phyloP scores from a whole-genome alignment of 2,113 vertebrate species.

The Apodemus speciosus region DNA sequence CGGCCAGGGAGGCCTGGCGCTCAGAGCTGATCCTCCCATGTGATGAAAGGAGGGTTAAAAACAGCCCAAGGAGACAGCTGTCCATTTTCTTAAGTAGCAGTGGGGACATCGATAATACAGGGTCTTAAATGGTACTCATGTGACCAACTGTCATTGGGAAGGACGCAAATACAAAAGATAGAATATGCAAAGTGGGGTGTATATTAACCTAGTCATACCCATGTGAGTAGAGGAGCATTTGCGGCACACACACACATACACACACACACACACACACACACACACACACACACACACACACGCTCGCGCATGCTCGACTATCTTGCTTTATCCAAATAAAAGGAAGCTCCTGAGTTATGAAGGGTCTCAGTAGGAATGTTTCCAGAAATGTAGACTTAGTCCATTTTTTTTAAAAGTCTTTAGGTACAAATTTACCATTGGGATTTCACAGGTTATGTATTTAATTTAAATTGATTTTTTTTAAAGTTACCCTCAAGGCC shows the following conservation, averaged over 20 bases:
- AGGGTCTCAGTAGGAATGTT: not conserved
- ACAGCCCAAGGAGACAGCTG: not conserved
- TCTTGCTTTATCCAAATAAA: not conserved
- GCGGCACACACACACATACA: not conserved
- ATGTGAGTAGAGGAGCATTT: not conserved
- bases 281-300: not conserved
- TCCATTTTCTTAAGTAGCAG: not conserved
- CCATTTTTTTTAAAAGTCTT: conserved; percentile 1
- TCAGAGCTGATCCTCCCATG: not conserved
- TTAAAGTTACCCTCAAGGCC: not conserved
- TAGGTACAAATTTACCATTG: not conserved
- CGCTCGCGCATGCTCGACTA: not conserved
- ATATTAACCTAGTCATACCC: too few relatives aligned
- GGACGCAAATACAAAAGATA: not conserved
- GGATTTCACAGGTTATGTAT: not conserved
- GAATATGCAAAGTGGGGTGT: not conserved
- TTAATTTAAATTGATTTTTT: not conserved
- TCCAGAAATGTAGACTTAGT: not conserved
- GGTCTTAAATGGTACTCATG: not conserved
- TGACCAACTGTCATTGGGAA: not conserved
- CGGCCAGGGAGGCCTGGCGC: not conserved
- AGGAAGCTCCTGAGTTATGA: not conserved
- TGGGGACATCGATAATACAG: not conserved
- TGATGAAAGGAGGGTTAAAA: not conserved
- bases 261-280: not conserved